Conservation (phyloP, 2,888 invertebrate species). For the Hermaeophaga mercurialis region DNA sequence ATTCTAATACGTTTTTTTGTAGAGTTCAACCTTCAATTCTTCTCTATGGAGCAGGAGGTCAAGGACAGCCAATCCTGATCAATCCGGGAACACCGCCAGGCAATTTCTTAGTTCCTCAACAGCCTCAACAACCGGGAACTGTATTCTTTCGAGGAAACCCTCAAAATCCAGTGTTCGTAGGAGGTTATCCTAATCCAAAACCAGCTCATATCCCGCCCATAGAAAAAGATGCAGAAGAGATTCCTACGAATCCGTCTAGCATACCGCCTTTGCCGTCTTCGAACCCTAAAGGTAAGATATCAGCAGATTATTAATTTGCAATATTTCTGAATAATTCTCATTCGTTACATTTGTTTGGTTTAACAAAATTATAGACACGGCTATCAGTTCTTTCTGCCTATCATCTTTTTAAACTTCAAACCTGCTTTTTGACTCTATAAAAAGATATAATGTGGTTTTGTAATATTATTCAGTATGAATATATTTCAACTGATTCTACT, state of each 20-base stretch:
- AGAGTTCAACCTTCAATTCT: conserved; percentile 53
- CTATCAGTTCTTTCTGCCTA: too few species aligned
- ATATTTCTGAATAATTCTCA: too few species aligned
- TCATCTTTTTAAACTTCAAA: too few species aligned
- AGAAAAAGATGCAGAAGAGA: conserved; percentile 55
- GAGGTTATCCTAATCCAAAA: conserved; percentile 52
- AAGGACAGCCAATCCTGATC: conserved; percentile 52
- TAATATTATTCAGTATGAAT: too few species aligned
- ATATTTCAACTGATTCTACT: too few species aligned
- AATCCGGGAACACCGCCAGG: conserved; percentile 51
- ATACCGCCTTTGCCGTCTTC: conserved; percentile 42
- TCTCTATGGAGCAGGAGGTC: conserved; percentile 46
- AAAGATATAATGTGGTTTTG: too few species aligned
- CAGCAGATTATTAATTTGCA: too few species aligned
- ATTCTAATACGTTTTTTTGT: too few species aligned
- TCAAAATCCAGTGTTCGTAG: conserved; percentile 44
- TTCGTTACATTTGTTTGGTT: too few species aligned
- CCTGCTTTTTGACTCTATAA: too few species aligned
- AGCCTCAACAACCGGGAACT: conserved; percentile 45
- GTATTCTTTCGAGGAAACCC: conserved; percentile 41
- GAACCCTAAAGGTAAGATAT: conserved; percentile 12
- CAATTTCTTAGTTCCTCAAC: conserved; percentile 51
- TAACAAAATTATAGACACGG: too few species aligned
- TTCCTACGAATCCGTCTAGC: conserved; percentile 51
- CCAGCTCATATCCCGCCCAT: conserved; percentile 53